A percentile compares a stretch with the other conserved stretches of the same genome.
Conservation (phyloP, 2,888 invertebrate genomes). For the Zygaena filipendulae region DNA sequence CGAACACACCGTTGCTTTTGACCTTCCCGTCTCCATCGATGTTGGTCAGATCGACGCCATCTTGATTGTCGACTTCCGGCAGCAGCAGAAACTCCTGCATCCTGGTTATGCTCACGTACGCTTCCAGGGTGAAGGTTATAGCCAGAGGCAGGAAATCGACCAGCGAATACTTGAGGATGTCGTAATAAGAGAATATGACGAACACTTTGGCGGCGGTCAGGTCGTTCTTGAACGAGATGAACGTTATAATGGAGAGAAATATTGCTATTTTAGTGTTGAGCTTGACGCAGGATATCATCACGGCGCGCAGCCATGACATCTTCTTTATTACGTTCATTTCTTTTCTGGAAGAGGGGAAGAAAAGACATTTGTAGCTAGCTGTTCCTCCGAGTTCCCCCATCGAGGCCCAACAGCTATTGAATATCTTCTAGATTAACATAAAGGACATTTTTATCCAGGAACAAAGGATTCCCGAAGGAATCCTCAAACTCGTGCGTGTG, state of each 20-base stretch:
- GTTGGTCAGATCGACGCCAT: slow-evolving; percentile 37
- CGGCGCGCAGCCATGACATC: slow-evolving; percentile 74
- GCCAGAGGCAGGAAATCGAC: slow-evolving; percentile 85
- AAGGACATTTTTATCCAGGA: too few species aligned
- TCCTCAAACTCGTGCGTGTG: too few species aligned
- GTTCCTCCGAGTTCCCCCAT: too few species aligned
- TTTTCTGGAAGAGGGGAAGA: slow-evolving; percentile 62
- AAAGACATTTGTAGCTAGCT: too few species aligned
- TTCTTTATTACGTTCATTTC: slow-evolving; percentile 76
- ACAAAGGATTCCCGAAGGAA: too few species aligned
- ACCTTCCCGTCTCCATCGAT: slow-evolving; percentile 30
- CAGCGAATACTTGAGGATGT: slow-evolving; percentile 80
- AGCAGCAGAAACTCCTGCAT: slow-evolving; percentile 73
- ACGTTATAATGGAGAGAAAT: slow-evolving; percentile 78
- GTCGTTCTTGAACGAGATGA: slow-evolving; percentile 71
- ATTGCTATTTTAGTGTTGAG: slow-evolving; percentile 84
- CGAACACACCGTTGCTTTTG: slow-evolving; percentile 38
- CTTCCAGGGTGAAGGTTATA: slow-evolving; percentile 81
- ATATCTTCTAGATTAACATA: too few species aligned
- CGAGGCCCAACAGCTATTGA: too few species aligned
- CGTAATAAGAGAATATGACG: slow-evolving; percentile 83
- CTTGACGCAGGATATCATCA: slow-evolving; percentile 77
- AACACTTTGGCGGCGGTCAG: slow-evolving; percentile 82
- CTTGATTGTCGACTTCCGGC: slow-evolving; percentile 44
- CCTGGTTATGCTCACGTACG: slow-evolving; percentile 77